A percentile compares a stretch with the other conserved stretches of the same genome.
These are phyloP conservation scores for Bembecia ichneumoniformis DNA, from an alignment of 2,888 invertebrate genomes.

Conservation along the genomic window DNA sequence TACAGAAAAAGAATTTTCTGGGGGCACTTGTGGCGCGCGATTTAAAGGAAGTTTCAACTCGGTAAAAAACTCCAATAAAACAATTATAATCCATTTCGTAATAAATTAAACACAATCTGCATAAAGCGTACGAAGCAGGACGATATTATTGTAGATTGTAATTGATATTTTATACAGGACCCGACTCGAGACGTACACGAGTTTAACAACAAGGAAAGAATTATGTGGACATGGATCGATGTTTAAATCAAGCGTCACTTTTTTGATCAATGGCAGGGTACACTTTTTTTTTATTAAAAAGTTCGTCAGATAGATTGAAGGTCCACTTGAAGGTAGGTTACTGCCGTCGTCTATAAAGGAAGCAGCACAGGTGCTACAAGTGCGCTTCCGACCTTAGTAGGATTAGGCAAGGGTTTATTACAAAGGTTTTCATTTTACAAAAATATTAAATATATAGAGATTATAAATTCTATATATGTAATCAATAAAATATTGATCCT, in stretches of 20 bases:
- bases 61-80: not conserved
- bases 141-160: conserved; percentile 35
- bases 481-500: no score
- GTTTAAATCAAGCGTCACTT: not conserved
- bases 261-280: not conserved
- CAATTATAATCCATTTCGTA: not conserved
- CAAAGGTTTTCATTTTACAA: no score
- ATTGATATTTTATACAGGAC: conserved; percentile 55
- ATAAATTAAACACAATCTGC: conserved; percentile 20
- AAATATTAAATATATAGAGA: no score
- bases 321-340: no score
- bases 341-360: not conserved
- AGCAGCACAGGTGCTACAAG: no score
- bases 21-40: no score
- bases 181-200: not conserved
- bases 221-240: conserved; percentile 14
- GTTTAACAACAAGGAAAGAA: not conserved
- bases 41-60: no score
- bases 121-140: conserved; percentile 23
- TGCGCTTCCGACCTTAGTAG: no score
- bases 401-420: no score
- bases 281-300: not conserved
- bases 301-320: not conserved
- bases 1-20: no score
- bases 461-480: no score